Base-by-base conservation (phyloP, 64 coral and sea anemone genomes). In the Dendrophyllia cribrosa region DNA sequence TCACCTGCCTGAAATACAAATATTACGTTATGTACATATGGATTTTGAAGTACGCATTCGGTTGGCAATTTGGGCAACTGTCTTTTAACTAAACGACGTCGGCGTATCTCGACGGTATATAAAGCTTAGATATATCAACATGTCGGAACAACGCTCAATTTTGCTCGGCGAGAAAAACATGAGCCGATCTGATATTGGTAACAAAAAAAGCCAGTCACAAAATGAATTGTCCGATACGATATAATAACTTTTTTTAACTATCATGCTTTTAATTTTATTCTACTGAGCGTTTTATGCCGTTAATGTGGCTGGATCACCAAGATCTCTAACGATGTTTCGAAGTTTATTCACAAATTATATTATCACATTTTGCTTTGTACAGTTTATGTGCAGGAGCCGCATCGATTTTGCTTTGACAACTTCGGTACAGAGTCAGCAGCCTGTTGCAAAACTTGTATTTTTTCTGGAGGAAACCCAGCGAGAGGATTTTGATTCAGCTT, bases 1-100 rank as follows among this genome's bases (percentile, higher is more conserved):
- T 84, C 80, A 84, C 44, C 44, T 84, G 80, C 46, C 67, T 48
- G 62, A 3, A 51, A 11, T 5, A 67, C 60, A 68, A 84, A 84
- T 84, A 62, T 14, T 13, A 44, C 44, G 63, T 12, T 84, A 24
- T 64, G 19, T 84, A 14, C 58, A 83, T 0, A 83, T 21, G 16
- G 34, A 13, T 7, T 1, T 44, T n/a, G 64, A 60, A 65, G 13
- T 64, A 14, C 58, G 60, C 43, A 65, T 66, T 69, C 17, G 11
- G 9, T 9, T 1, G 6, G 34, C 16, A 21, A 47, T 65, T 75
- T 84, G 1, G 20, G 45, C 61, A 68, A 44, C 60, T 84, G 61
- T 22, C 46, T 5, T 17, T 16, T 21, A 63, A n/a, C 3, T n/a
- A 20, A 61, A 80, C 56, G 58, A 16, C 24, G 16, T 24, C 26